phyloP scores from a whole-genome alignment of 2,888 invertebrate genomes.

The Ectemnius continuus region DNA sequence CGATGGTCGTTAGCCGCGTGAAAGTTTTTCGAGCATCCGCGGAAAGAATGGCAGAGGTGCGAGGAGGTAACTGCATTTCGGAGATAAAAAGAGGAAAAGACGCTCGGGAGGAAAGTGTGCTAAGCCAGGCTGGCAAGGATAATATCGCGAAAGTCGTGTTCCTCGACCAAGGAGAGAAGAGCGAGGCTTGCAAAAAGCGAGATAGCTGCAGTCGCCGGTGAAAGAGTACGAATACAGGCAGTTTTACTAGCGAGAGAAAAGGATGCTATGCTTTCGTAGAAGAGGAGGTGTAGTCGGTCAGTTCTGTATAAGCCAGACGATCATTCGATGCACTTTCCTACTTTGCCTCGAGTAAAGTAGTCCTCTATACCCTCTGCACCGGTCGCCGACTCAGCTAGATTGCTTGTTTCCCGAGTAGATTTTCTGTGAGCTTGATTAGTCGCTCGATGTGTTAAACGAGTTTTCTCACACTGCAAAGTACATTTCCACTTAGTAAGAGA shows the following conservation, averaged over 20 bases:
- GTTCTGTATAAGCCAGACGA: conserved; percentile 46
- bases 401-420: too few species aligned
- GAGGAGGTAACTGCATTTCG: background rate
- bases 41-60: background rate
- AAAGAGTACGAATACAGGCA: conserved; percentile 24
- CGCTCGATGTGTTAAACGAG: too few species aligned
- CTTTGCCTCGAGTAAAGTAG: conserved; percentile 14
- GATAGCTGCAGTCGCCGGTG: conserved; percentile 29
- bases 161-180: conserved; percentile 33
- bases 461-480: too few species aligned
- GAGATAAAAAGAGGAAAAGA: conserved; percentile 1
- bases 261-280: background rate
- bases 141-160: conserved; percentile 58
- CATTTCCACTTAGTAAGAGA: too few species aligned
- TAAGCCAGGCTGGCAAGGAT: conserved; percentile 3
- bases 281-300: conserved; percentile 21
- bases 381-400: too few species aligned
- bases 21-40: background rate
- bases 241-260: conserved; percentile 7
- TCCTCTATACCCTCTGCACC: too few species aligned
- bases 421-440: too few species aligned
- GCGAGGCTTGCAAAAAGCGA: conserved; percentile 55
- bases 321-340: conserved; percentile 50
- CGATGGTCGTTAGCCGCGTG: conserved; percentile 3
- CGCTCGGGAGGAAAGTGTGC: conserved; percentile 21